These are phyloP conservation scores for Psittacula cyanocephala DNA, from an alignment of 2,113 vertebrate species.

Conservation along the genomic window DNA sequence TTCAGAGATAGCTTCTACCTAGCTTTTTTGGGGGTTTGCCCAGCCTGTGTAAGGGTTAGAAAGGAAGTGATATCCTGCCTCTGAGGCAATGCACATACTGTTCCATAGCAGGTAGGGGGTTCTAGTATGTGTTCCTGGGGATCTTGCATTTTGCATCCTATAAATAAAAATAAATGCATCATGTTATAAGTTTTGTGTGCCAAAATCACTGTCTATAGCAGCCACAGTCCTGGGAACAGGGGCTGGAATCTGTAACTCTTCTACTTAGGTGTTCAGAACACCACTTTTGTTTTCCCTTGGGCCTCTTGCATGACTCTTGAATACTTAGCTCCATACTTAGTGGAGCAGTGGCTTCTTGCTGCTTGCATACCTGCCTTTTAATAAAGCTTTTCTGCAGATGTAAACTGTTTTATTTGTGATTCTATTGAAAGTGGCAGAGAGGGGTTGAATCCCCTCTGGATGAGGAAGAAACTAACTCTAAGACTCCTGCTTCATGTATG, in stretches of 20 bases:
- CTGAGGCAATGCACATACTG: neutral
- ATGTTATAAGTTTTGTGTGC: neutral
- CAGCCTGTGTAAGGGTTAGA: neutral
- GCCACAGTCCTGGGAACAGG: neutral
- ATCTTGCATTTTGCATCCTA: neutral
- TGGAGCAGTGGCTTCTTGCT: neutral
- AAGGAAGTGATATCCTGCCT: neutral
- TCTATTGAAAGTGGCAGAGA: neutral
- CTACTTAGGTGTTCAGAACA: neutral
- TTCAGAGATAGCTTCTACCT: neutral
- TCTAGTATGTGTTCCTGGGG: neutral
- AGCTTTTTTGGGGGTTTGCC: neutral
- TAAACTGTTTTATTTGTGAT: neutral
- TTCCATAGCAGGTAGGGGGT: neutral
- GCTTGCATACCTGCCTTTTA: neutral
- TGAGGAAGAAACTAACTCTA: neutral
- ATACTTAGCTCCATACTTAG: neutral
- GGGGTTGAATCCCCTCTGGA: neutral
- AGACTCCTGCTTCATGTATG: rapidly evolving
- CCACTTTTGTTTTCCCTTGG: neutral
- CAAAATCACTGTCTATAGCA: neutral
- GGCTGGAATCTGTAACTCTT: neutral
- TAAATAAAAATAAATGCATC: neutral
- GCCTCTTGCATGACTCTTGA: neutral
- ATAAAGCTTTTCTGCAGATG: neutral